These are phyloP conservation scores for Parauchenoglanis punctatus DNA, from an alignment of 2,797 vertebrate genomes.

Conservation along the genomic window DNA sequence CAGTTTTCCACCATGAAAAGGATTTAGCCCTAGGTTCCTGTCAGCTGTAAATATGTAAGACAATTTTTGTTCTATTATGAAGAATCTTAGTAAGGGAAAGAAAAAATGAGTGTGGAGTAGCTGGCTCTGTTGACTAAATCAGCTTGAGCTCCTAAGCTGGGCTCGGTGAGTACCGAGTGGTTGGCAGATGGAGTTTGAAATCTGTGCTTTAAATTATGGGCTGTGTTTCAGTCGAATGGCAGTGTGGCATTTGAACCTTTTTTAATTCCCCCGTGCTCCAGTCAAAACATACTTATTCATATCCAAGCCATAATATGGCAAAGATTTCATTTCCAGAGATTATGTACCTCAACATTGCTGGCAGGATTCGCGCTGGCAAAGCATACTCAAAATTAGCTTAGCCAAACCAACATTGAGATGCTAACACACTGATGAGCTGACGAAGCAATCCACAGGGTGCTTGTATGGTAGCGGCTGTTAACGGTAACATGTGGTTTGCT, in stretches of 20 bases:
- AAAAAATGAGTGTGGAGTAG: constrained; percentile 50
- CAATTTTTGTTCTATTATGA: constrained; percentile 71
- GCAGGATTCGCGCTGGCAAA: constrained; percentile 39
- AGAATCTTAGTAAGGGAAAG: constrained; percentile 68
- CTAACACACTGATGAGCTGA: constrained; percentile 50
- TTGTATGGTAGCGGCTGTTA: constrained; percentile 48
- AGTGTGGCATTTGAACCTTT: constrained; percentile 45
- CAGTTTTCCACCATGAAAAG: constrained; percentile 70
- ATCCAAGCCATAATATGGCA: constrained; percentile 37
- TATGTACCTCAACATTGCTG: constrained; percentile 52
- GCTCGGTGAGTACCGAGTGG: constrained; percentile 43
- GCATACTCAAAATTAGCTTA: constrained; percentile 9
- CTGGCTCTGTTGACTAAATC: constrained; percentile 54
- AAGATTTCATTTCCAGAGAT: constrained; percentile 53
- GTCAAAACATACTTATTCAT: constrained; percentile 35
- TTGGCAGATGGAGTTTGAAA: constrained; percentile 37
- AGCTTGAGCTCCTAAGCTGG: constrained; percentile 58
- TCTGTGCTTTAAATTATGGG: constrained; percentile 44
- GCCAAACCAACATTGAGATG: constrained; percentile 15
- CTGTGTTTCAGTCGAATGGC: constrained; percentile 40
- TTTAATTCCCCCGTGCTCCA: background rate
- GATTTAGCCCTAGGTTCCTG: constrained; percentile 74
- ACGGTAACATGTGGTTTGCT: constrained; percentile 63
- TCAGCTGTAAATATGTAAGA: constrained; percentile 75
- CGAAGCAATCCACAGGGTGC: constrained; percentile 56